A percentile compares a stretch with the other conserved stretches of the same genome.
phyloP scores from a whole-genome alignment of 1,140 invertebrate genomes.

The Sarcophaga bullata region DNA sequence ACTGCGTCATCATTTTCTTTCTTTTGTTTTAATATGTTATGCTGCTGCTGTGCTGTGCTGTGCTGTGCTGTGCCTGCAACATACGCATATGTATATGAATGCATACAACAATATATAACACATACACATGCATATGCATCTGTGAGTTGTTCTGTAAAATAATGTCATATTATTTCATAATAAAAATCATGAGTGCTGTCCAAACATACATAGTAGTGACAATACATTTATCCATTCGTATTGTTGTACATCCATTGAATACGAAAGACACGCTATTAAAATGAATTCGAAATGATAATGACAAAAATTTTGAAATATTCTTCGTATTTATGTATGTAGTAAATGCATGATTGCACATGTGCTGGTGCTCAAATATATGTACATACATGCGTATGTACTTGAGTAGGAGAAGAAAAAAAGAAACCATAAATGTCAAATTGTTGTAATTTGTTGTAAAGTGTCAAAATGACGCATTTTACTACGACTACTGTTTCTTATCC shows the following conservation, averaged over 20 bases:
- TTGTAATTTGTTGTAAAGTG: conserved; percentile 39
- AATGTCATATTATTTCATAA: conserved; percentile 27
- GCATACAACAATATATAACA: background rate
- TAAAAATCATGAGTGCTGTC: conserved; percentile 36
- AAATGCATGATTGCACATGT: too few species aligned
- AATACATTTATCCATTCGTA: background rate
- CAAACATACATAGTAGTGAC: conserved; percentile 35
- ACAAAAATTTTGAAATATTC: background rate
- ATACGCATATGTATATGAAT: too few species aligned
- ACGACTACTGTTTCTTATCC: conserved; percentile 8
- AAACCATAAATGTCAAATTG: conserved; percentile 34
- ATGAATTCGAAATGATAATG: conserved; percentile 8
- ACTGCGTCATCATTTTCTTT: background rate
- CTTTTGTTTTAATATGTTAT: too few species aligned
- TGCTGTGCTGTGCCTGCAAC: too few species aligned
- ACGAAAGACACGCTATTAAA: background rate
- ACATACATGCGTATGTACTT: background rate
- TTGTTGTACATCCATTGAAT: background rate
- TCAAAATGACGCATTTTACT: conserved; percentile 36
- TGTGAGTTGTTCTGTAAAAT: too few species aligned
- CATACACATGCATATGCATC: background rate
- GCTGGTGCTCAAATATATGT: background rate
- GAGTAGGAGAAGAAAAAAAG: background rate
- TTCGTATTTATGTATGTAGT: background rate
- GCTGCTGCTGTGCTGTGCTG: too few species aligned